Base-by-base conservation (phyloP, 2,113 vertebrate species). In the Tragelaphus buxtoni region DNA sequence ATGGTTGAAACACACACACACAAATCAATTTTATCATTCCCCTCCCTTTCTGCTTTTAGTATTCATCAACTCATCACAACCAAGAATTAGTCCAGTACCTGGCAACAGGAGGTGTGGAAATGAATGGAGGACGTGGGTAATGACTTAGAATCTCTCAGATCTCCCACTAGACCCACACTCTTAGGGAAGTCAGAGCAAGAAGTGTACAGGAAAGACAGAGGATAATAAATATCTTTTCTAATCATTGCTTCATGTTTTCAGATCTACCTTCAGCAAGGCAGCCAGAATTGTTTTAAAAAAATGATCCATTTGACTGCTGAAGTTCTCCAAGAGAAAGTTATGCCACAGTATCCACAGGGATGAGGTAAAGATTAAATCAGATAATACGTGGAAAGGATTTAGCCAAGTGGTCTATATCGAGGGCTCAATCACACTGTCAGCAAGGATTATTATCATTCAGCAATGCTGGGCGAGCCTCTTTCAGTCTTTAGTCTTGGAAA, bases 321-420 rank as follows among this genome's bases (percentile, higher is more conserved):
- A 65, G 16, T 13, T 91, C 53, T 83, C 55, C 7, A n/a, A 77
- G 74, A 92, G 42, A 47, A 90, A 60, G 53, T 77, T 82, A 94
- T 56, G 14, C 49, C 88, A 49, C 18, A 14, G 1, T 81, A 53
- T 76, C 69, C 83, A 45, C 3, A 49, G 45, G 49, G 79, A 90
- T n/a, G 74, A 93, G 60, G 30, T 72, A 39, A 89, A 89, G 83
- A 87, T 91, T 49, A 91, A 96, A 88, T 42, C 47, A 69, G 83
- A 49, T 80, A 86, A 90, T 61, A 56, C 53, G 24, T 1, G 9
- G 93, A 47, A 92, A 94, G 80, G 79, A 85, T 83, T 91, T 88
- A 61, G 80, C 32, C n/a, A 86, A 97, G 80, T 2, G 18, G 14
- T 10, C 8, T 9, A 60, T 80, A 1, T 9, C 22, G 1, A 72